Base-by-base conservation (phyloP, 2,888 invertebrate species). In the Imbricaverruca yamaguchii region DNA sequence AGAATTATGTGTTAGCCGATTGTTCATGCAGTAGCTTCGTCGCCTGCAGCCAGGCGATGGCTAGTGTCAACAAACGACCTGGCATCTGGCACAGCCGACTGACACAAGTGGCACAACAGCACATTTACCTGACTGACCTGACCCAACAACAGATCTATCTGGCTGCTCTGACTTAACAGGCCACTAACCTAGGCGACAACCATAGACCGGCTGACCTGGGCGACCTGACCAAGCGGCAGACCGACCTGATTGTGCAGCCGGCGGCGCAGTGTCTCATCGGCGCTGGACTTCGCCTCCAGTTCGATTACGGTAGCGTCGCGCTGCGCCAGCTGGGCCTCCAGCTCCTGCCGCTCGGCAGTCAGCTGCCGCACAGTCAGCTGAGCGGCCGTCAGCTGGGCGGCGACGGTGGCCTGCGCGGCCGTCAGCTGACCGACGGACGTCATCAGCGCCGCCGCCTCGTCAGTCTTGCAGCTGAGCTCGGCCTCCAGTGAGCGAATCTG, bases 251-350 rank as follows among this genome's bases (percentile, higher is more conserved):
- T 85, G 80, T 85, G 85, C 11, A 85, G 83, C 59, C 82, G 82
- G 11, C 85, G 81, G 18, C 85, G 81, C n/a, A 81, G 53, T 12
- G 81, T 82, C 82, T 85, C 85, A 56, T 83, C 84, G n/a, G 83
- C 81, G 39, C 82, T 81, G 7, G 83, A 23, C 65, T 84, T 83
- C 15, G 81, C 81, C 80, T 82, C 79, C 74, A 84, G 79, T 6
- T 74, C 77, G 2, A 74, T 61, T 15, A 84, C 82, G 23, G 80
- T 79, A 15, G 25, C 81, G 61, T 81, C 81, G 61, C 82, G 82
- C 13, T 78, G 79, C 7, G 79, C 25, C 21, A 81, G 80, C 65
- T 80, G 55, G 1, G 61, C 80, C 39, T 78, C 80, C 57, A 84
- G 77, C 11, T 80, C 81, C 8, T 61, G 56, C 21, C 83, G 80